Evolutionary conservation across 1,140 invertebrate species (phyloP).

Genomic region (Geopemphigus sp.): DNA sequence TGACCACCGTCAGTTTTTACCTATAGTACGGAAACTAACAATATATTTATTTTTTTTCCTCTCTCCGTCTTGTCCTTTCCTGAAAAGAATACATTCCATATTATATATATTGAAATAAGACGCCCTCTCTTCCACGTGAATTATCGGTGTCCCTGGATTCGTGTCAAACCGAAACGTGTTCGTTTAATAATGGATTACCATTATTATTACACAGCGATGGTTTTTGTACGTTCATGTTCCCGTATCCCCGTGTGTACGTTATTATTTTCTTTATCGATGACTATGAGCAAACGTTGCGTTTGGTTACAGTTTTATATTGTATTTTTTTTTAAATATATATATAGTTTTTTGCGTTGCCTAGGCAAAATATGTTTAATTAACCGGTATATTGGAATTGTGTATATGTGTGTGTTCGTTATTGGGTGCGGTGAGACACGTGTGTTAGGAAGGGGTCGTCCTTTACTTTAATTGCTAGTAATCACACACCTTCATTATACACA

Average conservation of each 20-base stretch:
- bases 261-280: neutral
- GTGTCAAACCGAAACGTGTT: slow-evolving; percentile 43
- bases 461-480: slow-evolving; percentile 37
- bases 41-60: neutral
- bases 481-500: slow-evolving; percentile 11
- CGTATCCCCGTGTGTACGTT: neutral
- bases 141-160: slow-evolving; percentile 36
- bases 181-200: slow-evolving; percentile 33
- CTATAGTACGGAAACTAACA: slow-evolving; percentile 14
- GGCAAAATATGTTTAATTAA: slow-evolving; percentile 32
- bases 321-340: neutral
- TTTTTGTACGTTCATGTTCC: neutral
- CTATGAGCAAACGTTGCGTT: neutral
- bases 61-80: neutral
- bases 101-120: neutral
- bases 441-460: neutral
- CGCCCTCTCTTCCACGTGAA: slow-evolving; percentile 27
- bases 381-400: slow-evolving; percentile 19
- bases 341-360: neutral
- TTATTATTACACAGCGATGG: neutral
- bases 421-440: neutral
- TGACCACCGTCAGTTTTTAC: slow-evolving; percentile 1
- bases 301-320: neutral
- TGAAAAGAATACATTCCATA: neutral
- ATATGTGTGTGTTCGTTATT: neutral